Evolutionary conservation across 2,797 vertebrate species (phyloP).

Genomic region (Percopsis omiscomaycus): DNA sequence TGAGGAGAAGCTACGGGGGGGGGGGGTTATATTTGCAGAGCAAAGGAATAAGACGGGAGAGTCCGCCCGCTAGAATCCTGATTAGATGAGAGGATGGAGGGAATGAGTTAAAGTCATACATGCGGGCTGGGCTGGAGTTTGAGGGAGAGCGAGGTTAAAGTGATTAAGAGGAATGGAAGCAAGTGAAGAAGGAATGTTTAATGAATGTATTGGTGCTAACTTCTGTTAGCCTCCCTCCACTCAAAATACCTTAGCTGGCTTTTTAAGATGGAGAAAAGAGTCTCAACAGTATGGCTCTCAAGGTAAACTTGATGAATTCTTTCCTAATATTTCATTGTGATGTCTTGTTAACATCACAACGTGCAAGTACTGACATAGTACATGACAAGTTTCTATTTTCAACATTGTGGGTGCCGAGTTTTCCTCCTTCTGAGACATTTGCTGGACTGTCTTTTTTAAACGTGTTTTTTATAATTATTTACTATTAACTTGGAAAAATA

Average conservation of each 20-base stretch:
- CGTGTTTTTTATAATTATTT: too few species aligned
- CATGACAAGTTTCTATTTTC: too few species aligned
- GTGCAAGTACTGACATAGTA: too few species aligned
- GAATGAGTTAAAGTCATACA: slow-evolving; percentile 46
- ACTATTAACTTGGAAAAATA: too few species aligned
- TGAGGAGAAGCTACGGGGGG: slow-evolving; percentile 47
- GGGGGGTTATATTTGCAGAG: slow-evolving; percentile 66
- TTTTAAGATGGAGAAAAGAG: slow-evolving; percentile 2
- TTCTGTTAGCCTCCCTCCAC: slow-evolving; percentile 31
- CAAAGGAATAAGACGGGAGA: slow-evolving; percentile 52
- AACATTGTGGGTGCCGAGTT: too few species aligned
- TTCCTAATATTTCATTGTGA: too few species aligned
- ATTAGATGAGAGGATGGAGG: slow-evolving; percentile 57
- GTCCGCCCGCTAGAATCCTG: slow-evolving; percentile 64
- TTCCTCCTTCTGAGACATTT: too few species aligned
- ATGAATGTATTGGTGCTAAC: slow-evolving; percentile 56
- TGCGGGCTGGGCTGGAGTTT: slow-evolving; percentile 12
- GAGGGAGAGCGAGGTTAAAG: slow-evolving; percentile 44
- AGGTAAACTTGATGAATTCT: slow-evolving; percentile 14
- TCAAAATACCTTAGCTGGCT: slow-evolving; percentile 4
- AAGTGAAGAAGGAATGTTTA: slow-evolving; percentile 57
- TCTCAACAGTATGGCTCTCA: slow-evolving; percentile 15
- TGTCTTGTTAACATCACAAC: too few species aligned
- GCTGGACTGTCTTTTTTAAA: too few species aligned
- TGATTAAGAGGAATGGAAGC: slow-evolving; percentile 53